Percentiles rank a stretch among this genome's conserved stretches.
Evolutionary conservation across 2,888 invertebrate genomes (phyloP).

Genomic region (Bruchidius siliquastri): DNA sequence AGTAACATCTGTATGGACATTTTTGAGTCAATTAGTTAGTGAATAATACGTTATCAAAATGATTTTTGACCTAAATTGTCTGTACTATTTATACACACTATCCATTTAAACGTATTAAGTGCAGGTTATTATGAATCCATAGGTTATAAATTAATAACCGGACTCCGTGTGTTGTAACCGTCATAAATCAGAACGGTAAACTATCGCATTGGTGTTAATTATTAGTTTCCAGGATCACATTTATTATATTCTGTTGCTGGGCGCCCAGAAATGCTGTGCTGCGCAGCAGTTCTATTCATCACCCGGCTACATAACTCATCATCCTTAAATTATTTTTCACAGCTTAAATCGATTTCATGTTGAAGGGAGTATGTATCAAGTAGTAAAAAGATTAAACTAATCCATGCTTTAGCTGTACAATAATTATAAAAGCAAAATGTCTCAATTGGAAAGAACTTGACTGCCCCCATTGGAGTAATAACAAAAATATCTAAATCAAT

Average conservation of each 20-base stretch:
- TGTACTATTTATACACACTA: not conserved
- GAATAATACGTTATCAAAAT: not conserved
- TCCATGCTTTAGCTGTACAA: too few relatives aligned
- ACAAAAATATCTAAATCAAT: too few relatives aligned
- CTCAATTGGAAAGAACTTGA: too few relatives aligned
- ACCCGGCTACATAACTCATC: not conserved
- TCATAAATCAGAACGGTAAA: not conserved
- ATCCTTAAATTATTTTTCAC: too few relatives aligned
- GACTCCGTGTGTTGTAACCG: not conserved
- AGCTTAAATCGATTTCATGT: too few relatives aligned
- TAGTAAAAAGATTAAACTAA: too few relatives aligned
- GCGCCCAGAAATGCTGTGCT: not conserved
- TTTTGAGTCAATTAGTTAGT: too few relatives aligned
- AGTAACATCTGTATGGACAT: too few relatives aligned
- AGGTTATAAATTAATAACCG: not conserved
- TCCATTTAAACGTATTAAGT: not conserved
- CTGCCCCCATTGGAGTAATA: too few relatives aligned
- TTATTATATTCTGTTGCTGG: not conserved
- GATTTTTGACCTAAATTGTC: not conserved
- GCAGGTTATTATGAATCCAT: not conserved
- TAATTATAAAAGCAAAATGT: too few relatives aligned
- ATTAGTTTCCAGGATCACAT: not conserved
- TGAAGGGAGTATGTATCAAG: too few relatives aligned
- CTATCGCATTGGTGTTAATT: not conserved
- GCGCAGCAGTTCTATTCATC: not conserved